Conservation (phyloP, 2,888 invertebrate species). For the Polyommatus icarus region DNA sequence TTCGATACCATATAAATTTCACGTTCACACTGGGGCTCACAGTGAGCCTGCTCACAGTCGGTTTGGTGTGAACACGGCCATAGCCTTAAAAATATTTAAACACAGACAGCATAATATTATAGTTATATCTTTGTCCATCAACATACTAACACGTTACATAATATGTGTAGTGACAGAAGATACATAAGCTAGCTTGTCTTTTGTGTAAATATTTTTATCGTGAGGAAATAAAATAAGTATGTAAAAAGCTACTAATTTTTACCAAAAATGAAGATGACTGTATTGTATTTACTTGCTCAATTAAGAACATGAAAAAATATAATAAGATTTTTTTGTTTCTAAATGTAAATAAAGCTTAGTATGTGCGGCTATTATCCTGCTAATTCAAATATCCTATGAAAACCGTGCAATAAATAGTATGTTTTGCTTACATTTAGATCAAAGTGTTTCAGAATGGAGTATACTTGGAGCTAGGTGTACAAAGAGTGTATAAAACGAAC, state of each 20-base stretch:
- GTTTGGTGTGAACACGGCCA: no score
- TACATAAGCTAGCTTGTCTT: no score
- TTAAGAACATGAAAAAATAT: not conserved
- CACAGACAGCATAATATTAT: no score
- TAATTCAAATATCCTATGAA: not conserved
- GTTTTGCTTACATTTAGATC: not conserved
- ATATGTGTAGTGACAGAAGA: no score
- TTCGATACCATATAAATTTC: no score
- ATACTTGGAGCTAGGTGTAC: not conserved
- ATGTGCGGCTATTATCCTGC: not conserved
- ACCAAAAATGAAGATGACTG: not conserved
- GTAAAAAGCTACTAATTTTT: not conserved
- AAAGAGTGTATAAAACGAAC: not conserved
- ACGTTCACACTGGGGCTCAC: no score
- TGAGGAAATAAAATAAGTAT: not conserved
- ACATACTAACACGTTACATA: no score
- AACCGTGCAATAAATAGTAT: not conserved
- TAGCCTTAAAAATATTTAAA: no score
- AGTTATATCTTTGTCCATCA: no score
- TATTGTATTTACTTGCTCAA: not conserved
- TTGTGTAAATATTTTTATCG: not conserved
- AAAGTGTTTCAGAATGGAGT: not conserved
- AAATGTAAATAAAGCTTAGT: not conserved
- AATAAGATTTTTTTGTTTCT: not conserved
- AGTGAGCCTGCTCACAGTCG: no score